Conservation (phyloP, 2,797 vertebrate species). For the Clarias fuscus region DNA sequence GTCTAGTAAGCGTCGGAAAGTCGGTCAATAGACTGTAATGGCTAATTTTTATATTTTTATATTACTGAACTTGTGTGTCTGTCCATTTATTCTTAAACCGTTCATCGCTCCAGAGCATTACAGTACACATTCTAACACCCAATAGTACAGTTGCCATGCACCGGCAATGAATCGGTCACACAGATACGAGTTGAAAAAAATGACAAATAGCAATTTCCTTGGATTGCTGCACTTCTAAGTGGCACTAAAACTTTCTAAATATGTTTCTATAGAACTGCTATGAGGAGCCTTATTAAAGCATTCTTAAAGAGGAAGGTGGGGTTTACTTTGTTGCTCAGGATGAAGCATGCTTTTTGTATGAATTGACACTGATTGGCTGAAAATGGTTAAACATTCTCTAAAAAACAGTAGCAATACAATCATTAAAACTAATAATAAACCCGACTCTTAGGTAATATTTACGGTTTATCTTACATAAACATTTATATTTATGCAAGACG, state of each 20-base stretch:
- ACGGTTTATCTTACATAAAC: not conserved
- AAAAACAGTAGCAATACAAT: not conserved
- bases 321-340: not conserved
- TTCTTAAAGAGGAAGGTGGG: not conserved
- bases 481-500: not conserved
- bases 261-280: not conserved
- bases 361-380: not conserved
- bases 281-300: not conserved
- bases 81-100: not conserved
- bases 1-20: too few relatives aligned
- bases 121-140: not conserved
- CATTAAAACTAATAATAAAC: too few relatives aligned
- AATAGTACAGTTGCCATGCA: not conserved
- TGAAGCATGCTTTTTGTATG: not conserved
- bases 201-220: too few relatives aligned
- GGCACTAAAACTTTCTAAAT: not conserved
- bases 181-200: not conserved
- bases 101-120: not conserved
- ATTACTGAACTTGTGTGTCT: not conserved
- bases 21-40: too few relatives aligned
- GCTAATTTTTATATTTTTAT: too few relatives aligned
- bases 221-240: too few relatives aligned
- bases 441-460: not conserved
- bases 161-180: not conserved
- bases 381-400: not conserved